Percentiles rank a stretch among this genome's conserved stretches.
These are phyloP conservation scores for Seira musarum DNA, from an alignment of 2,888 invertebrate species.

Conservation along the genomic window DNA sequence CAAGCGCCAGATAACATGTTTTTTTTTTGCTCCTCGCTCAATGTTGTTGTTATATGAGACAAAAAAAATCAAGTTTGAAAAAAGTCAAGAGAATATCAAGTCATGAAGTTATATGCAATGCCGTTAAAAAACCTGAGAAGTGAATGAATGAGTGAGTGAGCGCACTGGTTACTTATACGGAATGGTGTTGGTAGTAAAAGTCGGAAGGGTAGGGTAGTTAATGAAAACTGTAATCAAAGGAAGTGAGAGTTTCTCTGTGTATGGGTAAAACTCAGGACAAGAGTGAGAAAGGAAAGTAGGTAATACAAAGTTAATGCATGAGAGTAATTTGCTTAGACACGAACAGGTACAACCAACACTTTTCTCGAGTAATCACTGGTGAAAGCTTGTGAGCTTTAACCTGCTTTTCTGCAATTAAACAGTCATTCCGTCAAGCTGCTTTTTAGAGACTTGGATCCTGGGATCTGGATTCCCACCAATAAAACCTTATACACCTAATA, in stretches of 20 bases:
- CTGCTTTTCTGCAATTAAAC: conserved; percentile 9
- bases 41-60: too few relatives aligned
- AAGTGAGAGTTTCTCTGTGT: not conserved
- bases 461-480: too few relatives aligned
- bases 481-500: too few relatives aligned
- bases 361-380: conserved; percentile 3
- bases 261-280: not conserved
- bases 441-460: too few relatives aligned
- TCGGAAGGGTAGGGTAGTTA: not conserved
- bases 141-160: too few relatives aligned
- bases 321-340: conserved; percentile 6
- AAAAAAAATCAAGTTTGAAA: not conserved
- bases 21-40: too few relatives aligned
- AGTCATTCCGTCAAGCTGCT: not conserved
- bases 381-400: conserved; percentile 11
- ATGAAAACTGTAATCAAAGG: conserved; percentile 18
- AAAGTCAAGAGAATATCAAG: not conserved
- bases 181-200: not conserved
- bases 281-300: not conserved
- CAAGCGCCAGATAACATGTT: too few relatives aligned
- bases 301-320: not conserved
- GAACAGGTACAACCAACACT: not conserved
- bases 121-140: not conserved
- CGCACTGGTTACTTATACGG: too few relatives aligned
- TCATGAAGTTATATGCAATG: not conserved